Percentiles rank a stretch among this genome's conserved stretches.
These are phyloP conservation scores for Cecropterus lyciades DNA, from an alignment of 1,140 invertebrate species.

Conservation along the genomic window DNA sequence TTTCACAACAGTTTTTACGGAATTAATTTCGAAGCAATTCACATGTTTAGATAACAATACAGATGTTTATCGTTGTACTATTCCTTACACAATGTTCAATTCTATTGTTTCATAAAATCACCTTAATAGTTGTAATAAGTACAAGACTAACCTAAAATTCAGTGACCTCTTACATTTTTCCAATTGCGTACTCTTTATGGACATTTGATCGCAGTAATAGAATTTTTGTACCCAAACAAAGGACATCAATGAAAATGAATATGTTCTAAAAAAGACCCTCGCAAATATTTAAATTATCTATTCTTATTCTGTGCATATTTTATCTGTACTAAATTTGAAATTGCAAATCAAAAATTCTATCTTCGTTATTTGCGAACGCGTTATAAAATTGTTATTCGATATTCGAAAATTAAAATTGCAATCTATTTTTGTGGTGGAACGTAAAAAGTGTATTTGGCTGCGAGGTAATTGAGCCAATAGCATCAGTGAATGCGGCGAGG, in stretches of 20 bases:
- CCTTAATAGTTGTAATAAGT: conserved; percentile 9
- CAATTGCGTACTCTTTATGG: too few species aligned
- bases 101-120: conserved; percentile 34
- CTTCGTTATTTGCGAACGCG: conserved; percentile 30
- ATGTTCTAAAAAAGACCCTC: too few species aligned
- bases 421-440: conserved; percentile 53
- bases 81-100: conserved; percentile 40
- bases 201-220: too few species aligned
- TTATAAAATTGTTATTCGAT: conserved; percentile 34
- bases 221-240: not conserved
- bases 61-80: conserved; percentile 41
- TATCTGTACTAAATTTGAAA: conserved; percentile 21
- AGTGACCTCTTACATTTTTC: not conserved
- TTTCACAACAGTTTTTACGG: conserved; percentile 48
- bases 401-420: conserved; percentile 41
- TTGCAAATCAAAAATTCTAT: conserved; percentile 33
- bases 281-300: conserved; percentile 4
- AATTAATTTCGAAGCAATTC: conserved; percentile 59
- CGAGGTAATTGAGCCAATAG: conserved; percentile 68
- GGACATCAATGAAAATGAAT: not conserved
- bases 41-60: conserved; percentile 51
- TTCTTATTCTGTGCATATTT: conserved; percentile 24
- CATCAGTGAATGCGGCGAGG: conserved; percentile 70
- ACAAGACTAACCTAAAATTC: not conserved
- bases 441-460: conserved; percentile 71